Conservation (phyloP, 2,113 vertebrate genomes). For the Pseudonaja textilis region DNA sequence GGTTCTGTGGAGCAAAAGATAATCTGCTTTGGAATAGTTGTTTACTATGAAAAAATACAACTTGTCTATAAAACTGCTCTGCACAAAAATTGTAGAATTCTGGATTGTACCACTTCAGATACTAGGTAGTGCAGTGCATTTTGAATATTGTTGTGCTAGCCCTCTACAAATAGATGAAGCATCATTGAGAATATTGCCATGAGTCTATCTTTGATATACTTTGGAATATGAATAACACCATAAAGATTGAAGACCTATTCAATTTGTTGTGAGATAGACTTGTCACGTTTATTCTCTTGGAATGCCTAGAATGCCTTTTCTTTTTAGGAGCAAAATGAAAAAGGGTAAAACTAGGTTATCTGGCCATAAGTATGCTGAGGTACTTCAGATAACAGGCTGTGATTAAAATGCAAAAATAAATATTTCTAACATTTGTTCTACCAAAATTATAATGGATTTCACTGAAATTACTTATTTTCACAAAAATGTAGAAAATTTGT, state of each 20-base stretch:
- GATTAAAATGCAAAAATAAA: not conserved
- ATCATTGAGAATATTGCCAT: not conserved
- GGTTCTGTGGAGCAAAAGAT: not conserved
- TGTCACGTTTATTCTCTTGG: not conserved
- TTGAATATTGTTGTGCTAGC: not conserved
- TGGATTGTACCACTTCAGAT: not conserved
- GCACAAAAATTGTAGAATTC: not conserved
- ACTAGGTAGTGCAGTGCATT: not conserved
- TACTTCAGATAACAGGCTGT: not conserved
- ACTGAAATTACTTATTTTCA: not conserved
- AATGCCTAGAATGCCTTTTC: not conserved
- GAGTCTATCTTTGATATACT: not conserved
- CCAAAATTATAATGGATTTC: not conserved
- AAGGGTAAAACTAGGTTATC: not conserved
- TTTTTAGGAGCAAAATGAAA: not conserved
- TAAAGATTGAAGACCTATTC: not conserved
- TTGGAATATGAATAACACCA: not conserved
- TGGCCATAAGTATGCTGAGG: not conserved
- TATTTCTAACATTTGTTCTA: not conserved
- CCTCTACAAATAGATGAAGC: not conserved
- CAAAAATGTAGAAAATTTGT: not conserved
- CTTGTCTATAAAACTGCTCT: not conserved
- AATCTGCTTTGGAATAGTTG: not conserved
- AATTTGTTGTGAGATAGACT: not conserved
- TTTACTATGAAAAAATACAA: not conserved